These are phyloP conservation scores for Tinamus guttatus DNA, from an alignment of 2,113 vertebrate genomes.

Conservation along the genomic window DNA sequence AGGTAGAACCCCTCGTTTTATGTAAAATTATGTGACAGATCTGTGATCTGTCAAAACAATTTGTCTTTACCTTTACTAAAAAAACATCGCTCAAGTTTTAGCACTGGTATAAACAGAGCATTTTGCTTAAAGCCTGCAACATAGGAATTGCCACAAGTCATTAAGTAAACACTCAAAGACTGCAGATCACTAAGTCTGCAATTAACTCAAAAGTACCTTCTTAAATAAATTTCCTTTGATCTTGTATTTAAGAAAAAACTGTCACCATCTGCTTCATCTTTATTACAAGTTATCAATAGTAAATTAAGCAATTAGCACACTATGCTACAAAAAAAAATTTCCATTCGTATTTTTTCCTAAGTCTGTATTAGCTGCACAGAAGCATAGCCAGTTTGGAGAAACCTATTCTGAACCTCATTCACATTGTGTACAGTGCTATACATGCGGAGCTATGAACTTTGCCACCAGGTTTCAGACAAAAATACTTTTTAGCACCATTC, in stretches of 20 bases:
- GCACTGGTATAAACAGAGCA: neutral
- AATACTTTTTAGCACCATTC: neutral
- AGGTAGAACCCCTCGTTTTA: neutral
- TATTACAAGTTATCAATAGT: neutral
- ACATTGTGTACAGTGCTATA: neutral
- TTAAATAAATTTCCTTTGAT: neutral
- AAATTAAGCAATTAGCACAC: neutral
- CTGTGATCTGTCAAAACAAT: neutral
- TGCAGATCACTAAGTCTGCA: neutral
- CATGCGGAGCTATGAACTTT: neutral
- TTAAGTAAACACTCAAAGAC: conserved; percentile 1
- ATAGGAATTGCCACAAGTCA: conserved; percentile 7
- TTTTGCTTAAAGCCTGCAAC: conserved; percentile 9
- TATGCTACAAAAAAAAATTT: neutral
- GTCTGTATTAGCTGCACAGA: neutral
- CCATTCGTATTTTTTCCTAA: neutral
- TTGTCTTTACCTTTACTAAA: conserved; percentile 7
- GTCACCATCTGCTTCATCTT: neutral
- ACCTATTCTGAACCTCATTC: neutral
- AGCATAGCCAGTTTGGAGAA: neutral
- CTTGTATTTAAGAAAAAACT: neutral
- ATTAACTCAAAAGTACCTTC: neutral
- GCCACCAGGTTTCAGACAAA: neutral
- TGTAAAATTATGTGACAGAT: too few relatives aligned
- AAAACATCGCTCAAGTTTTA: neutral